Evolutionary conservation across 30 jellyfish, hydroid and myxozoan species (phyloP), one percentile per base, ranked within the genome.

Genomic region (Aurelia aurita): DNA sequence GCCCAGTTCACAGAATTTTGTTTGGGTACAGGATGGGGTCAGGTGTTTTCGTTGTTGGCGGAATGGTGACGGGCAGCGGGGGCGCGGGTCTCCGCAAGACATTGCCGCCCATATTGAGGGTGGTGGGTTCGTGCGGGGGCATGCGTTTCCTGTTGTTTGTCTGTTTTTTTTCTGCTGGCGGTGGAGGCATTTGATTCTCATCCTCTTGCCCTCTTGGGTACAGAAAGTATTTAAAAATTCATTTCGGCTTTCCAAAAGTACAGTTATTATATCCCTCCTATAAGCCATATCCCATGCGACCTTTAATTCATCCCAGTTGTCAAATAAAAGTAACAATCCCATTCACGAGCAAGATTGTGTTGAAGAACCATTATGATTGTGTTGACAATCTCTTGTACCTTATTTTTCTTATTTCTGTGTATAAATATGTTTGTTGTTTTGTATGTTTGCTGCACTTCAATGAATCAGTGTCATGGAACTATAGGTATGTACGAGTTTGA

Each of bases 291-390:
- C 77, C 77, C 77, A 25, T 21, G 29, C 27, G 77, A 64, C 77
- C 14, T 21, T 7, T 10, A 29, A 64, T 58, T 58, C 70, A 21
- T 21, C 77, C 77, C 11, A 10, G 29, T 21, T 25, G 53, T 64
- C 53, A 64, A 64, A 53, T 64, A 64, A 27, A 64, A 64, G 23
- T 21, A 25, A 25, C n/a, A 64, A 64, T 29, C 77, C 77, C 77
- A 25, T 64, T 64, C 77, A 64, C 77, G 77, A 64, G 47, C 23
- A 53, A 64, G 77, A 64, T 64, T 29, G n/a, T 64, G 77, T 64
- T 53, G 29, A 21, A 64, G 77, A 64, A 29, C 77, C 70, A 58
- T 31, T 58, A 58, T 26, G 31, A 58, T 64, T 64, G 77, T 64
- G 77, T 64, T 64, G 10, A 29, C 4, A 64, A 27, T 64, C 18